Percentiles rank a stretch among this genome's conserved stretches.
These are phyloP conservation scores for Hydroisotoma schaefferi DNA, from an alignment of 2,888 invertebrate genomes.

Conservation along the genomic window DNA sequence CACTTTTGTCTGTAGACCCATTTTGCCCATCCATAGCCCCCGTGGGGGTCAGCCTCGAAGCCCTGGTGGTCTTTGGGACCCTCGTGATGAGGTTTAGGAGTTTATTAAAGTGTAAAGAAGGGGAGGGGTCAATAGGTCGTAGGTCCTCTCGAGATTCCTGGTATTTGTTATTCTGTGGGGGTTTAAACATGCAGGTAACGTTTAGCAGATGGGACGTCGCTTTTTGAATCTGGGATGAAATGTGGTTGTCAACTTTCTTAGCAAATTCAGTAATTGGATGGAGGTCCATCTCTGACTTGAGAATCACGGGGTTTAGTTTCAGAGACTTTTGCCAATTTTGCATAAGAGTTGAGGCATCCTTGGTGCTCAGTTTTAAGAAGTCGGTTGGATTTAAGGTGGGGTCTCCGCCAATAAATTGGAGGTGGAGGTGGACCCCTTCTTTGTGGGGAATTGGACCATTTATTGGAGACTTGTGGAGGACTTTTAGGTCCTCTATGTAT, in stretches of 20 bases:
- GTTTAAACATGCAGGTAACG: too few species aligned
- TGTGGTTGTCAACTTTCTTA: slow-evolving; percentile 19
- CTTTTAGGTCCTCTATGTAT: slow-evolving; percentile 2
- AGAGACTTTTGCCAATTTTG: slow-evolving; percentile 33
- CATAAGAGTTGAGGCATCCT: slow-evolving; percentile 12
- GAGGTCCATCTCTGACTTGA: slow-evolving; percentile 23
- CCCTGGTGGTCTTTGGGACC: slow-evolving; percentile 3
- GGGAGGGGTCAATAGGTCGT: too few species aligned
- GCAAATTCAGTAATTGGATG: slow-evolving; percentile 28
- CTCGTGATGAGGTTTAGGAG: background rate
- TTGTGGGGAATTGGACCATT: background rate
- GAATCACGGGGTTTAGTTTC: slow-evolving; percentile 14
- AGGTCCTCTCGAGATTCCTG: too few species aligned
- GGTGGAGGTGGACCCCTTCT: slow-evolving; percentile 6
- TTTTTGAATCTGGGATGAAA: slow-evolving; percentile 19
- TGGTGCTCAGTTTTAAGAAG: slow-evolving; percentile 19
- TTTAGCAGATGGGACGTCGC: slow-evolving; percentile 20
- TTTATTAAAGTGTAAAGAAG: too few species aligned
- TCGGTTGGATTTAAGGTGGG: slow-evolving; percentile 19
- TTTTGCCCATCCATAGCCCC: slow-evolving; percentile 4
- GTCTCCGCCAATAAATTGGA: slow-evolving; percentile 28
- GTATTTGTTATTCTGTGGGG: too few species aligned
- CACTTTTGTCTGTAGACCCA: too few species aligned
- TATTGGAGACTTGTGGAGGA: background rate
- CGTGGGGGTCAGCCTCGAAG: background rate